Percentiles rank a stretch among this genome's conserved stretches.
These are phyloP conservation scores for Ranitomeya imitator DNA, from an alignment of 2,113 vertebrate species.

Conservation along the genomic window DNA sequence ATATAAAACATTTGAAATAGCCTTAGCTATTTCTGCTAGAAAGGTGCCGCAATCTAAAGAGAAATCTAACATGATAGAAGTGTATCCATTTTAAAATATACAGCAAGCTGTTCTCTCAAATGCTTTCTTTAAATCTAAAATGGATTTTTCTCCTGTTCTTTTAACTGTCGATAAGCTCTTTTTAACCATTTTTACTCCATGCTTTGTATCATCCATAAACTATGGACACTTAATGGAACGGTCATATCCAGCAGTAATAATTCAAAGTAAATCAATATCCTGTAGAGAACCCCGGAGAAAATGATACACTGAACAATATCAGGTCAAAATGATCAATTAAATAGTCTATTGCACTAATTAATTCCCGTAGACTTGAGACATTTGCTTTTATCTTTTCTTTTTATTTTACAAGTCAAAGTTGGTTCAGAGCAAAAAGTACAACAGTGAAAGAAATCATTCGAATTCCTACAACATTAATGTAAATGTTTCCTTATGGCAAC, in stretches of 20 bases:
- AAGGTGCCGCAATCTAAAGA: not conserved
- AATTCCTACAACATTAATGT: not conserved
- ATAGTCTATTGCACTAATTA: constrained; percentile 12
- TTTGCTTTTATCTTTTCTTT: not conserved
- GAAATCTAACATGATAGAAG: not conserved
- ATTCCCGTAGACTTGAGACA: not conserved
- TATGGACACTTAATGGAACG: constrained; percentile 16
- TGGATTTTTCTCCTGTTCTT: not conserved
- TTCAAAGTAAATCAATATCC: constrained; percentile 26
- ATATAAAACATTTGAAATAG: not conserved
- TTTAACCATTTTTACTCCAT: constrained; percentile 12
- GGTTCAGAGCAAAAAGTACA: not conserved
- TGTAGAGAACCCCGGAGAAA: not conserved
- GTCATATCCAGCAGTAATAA: not conserved
- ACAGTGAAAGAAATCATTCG: not conserved
- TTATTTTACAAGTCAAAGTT: not conserved
- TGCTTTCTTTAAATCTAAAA: constrained; percentile 3
- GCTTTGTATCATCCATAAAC: not conserved
- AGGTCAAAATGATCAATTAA: constrained; percentile 19
- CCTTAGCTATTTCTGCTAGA: not conserved
- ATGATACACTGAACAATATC: constrained; percentile 1
- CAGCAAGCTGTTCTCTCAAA: not conserved
- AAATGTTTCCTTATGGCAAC: not conserved
- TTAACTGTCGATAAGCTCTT: not conserved
- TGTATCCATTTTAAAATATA: not conserved